Base-by-base conservation (phyloP, 2,888 invertebrate genomes). In the Melanotus villosus region DNA sequence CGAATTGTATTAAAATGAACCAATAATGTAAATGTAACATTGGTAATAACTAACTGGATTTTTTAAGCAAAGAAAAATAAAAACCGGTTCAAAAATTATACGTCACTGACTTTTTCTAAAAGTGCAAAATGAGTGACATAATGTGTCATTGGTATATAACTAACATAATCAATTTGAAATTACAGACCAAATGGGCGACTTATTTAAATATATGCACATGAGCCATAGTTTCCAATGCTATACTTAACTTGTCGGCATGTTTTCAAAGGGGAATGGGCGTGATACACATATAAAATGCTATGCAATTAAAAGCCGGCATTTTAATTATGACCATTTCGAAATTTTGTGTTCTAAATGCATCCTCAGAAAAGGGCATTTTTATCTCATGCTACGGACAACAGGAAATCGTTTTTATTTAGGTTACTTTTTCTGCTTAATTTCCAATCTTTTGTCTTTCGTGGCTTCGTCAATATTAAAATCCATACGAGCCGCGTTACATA, bases 251-350 rank as follows among this genome's bases (percentile, higher is more conserved):
- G 68, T 64, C 75, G 75, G 75, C 72, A 47, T 68, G 65, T 71
- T 70, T 74, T 73, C 73, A 75, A 75, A 75, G 70, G n/a, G 65
- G 65, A 74, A 73, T 70, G 65, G 75, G 75, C 74, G 75, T 73
- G 73, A 65, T 64, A 59, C 47, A 69, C 64, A 70, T 68, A 64
- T 59, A 74, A n/a, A 69, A 71, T 66, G 60, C 68, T 54, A 18
- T 58, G 68, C 59, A 69, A 69, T 69, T 65, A 69, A 57, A 58
- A 18, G 34, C 52, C 47, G 52, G 65, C 65, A 54, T 65, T 69
- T 65, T 65, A 69, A 65, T 65, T 63, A 57, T 56, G 30, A 56
- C 56, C 30, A 30, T 56, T 64, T 56, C 43, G 32, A 43, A 26
- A 62, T 38, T 47, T 47, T n/a, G n/a, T n/a, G n/a, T 41, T 45